A percentile compares a stretch with the other conserved stretches of the same genome.
phyloP scores from a whole-genome alignment of 2,888 invertebrate species.

The Julus scanicus region DNA sequence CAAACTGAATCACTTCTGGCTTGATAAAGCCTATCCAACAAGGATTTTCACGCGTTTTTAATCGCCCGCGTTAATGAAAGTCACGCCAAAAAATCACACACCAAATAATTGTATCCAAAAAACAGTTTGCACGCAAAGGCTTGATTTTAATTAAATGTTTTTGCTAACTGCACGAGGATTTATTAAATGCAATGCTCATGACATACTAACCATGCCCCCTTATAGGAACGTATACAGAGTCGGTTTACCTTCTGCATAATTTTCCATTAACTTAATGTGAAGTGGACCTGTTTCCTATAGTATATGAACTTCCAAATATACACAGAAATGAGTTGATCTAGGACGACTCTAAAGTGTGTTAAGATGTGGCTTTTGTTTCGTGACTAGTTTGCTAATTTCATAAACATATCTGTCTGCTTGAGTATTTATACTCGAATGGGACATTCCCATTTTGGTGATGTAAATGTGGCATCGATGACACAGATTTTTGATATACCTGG shows the following conservation, averaged over 20 bases:
- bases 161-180: not conserved
- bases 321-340: not conserved
- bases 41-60: not conserved
- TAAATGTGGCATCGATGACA: not conserved
- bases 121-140: not conserved
- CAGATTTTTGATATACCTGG: not conserved
- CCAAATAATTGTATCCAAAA: not conserved
- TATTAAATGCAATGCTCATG: not conserved
- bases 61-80: not conserved
- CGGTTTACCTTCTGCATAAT: not conserved
- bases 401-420: not conserved
- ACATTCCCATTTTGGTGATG: not conserved
- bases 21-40: not conserved
- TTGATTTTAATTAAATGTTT: not conserved
- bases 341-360: not conserved
- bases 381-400: not conserved
- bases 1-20: not conserved
- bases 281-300: not conserved
- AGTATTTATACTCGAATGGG: not conserved
- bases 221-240: not conserved
- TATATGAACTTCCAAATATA: not conserved
- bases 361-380: constrained; percentile 9
- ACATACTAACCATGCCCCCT: constrained; percentile 7
- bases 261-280: not conserved
- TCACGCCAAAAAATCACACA: not conserved